Evolutionary conservation across 1,140 invertebrate species (phyloP), one percentile per base, ranked within the genome.

Genomic region (Patella vulgata): DNA sequence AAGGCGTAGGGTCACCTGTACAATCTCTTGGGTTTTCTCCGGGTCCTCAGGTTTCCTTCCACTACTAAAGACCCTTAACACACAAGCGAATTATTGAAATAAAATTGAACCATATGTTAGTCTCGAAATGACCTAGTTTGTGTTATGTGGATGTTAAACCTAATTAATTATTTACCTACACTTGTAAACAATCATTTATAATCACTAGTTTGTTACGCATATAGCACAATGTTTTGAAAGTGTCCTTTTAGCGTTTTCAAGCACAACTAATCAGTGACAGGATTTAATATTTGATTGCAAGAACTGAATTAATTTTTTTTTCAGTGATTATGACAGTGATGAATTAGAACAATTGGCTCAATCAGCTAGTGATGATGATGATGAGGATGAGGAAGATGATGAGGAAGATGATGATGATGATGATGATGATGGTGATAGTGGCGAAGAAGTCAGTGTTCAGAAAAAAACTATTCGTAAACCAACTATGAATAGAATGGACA

Each of bases 251-350:
- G 12, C 31, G 12, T 25, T 11, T 50, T 25, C 31, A 30, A 9
- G 25, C 31, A 30, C 31, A 30, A 28, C 25, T 50, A 30, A 28
- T 25, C 31, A 30, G 27, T 12, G 27, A 30, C 31, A 30, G 27
- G 47, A 28, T 25, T 50, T 25, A 28, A 30, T 50, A 30, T 50
- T 5, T 50, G 11, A 28, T n/a, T 50, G 47, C 5, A 27, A 23
- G 11, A 14, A 25, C 0, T 27, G 25, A 1, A 46, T 46, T 25
- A 25, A 48, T 47, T 63, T 30, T 28, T 21, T 47, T 67, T 75
- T 47, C 63, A 80, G 78, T 66, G 78, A 80, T 47, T 80, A 78
- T 68, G 76, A 77, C 52, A 75, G 71, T 60, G 76, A 77, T 65
- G 78, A 80, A 40, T 55, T 78, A 25, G 78, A 78, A 55, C 66